Evolutionary conservation across 1,140 invertebrate species (phyloP).

Genomic region (Tribolium madens): DNA sequence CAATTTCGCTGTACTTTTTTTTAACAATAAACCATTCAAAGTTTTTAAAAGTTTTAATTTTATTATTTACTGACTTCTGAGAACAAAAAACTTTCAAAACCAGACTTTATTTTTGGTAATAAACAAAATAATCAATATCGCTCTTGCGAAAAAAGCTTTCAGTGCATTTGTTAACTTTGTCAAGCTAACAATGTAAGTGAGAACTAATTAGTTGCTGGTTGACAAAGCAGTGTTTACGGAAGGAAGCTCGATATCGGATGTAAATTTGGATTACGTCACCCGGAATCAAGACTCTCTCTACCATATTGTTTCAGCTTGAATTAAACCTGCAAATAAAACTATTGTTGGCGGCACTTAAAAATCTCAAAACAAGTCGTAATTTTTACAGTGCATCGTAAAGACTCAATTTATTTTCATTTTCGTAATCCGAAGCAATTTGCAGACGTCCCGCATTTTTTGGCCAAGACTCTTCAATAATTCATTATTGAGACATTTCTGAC

Average conservation of each 20-base stretch:
- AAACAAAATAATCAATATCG: too few relatives aligned
- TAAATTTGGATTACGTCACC: neutral
- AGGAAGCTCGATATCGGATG: conserved; percentile 11
- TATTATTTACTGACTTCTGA: too few relatives aligned
- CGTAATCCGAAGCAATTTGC: conserved; percentile 23
- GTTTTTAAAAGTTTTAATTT: too few relatives aligned
- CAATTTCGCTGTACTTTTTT: too few relatives aligned
- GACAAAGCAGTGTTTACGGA: neutral
- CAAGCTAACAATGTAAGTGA: neutral
- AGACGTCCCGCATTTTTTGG: conserved; percentile 7
- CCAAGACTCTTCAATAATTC: neutral
- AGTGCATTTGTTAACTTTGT: neutral
- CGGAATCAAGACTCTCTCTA: conserved; percentile 3
- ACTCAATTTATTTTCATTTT: conserved; percentile 38
- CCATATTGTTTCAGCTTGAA: conserved; percentile 32
- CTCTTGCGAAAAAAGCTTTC: neutral
- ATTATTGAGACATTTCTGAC: conserved; percentile 2
- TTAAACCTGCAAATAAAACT: conserved; percentile 22
- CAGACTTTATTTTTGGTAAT: too few relatives aligned
- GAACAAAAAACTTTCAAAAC: too few relatives aligned
- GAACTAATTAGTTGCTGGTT: neutral
- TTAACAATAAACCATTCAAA: too few relatives aligned
- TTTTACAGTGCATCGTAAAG: conserved; percentile 19
- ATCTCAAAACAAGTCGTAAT: conserved; percentile 39
- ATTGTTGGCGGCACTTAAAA: conserved; percentile 34